A percentile compares a stretch with the other conserved stretches of the same genome.
Conservation (phyloP, 2,888 invertebrate species). For the Polyploca ridens region DNA sequence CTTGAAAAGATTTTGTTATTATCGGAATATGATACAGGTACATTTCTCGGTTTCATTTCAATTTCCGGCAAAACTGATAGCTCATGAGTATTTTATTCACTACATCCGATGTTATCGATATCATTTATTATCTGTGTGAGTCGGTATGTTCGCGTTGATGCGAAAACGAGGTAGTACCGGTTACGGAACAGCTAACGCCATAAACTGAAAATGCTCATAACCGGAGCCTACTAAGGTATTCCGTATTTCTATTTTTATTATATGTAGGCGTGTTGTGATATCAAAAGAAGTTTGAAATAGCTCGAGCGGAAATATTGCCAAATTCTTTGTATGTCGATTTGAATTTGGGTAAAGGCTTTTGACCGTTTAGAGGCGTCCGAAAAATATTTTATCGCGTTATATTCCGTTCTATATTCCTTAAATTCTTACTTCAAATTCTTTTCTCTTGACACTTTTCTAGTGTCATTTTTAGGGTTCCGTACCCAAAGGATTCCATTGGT, state of each 20-base stretch:
- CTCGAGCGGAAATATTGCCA: constrained; percentile 4
- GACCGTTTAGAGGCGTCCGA: constrained; percentile 5
- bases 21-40: neutral
- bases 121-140: constrained; percentile 36
- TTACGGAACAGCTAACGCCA: constrained; percentile 44
- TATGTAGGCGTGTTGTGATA: constrained; percentile 28
- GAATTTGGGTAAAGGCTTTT: constrained; percentile 1
- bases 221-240: constrained; percentile 42
- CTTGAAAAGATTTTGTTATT: neutral
- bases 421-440: neutral
- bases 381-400: neutral
- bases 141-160: constrained; percentile 38
- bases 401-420: neutral
- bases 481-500: too few relatives aligned
- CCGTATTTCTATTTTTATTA: constrained; percentile 51
- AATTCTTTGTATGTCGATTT: constrained; percentile 1
- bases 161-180: constrained; percentile 48
- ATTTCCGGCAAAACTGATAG: constrained; percentile 1
- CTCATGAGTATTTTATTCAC: constrained; percentile 2
- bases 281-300: constrained; percentile 20
- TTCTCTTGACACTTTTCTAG: constrained; percentile 2
- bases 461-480: too few relatives aligned
- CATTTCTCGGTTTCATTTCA: neutral
- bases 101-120: constrained; percentile 31
- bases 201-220: constrained; percentile 52